A percentile compares a stretch with the other conserved stretches of the same genome.
These are phyloP conservation scores for Catalaphyllia jardinei DNA, from an alignment of 64 coral and sea anemone species.

Conservation along the genomic window DNA sequence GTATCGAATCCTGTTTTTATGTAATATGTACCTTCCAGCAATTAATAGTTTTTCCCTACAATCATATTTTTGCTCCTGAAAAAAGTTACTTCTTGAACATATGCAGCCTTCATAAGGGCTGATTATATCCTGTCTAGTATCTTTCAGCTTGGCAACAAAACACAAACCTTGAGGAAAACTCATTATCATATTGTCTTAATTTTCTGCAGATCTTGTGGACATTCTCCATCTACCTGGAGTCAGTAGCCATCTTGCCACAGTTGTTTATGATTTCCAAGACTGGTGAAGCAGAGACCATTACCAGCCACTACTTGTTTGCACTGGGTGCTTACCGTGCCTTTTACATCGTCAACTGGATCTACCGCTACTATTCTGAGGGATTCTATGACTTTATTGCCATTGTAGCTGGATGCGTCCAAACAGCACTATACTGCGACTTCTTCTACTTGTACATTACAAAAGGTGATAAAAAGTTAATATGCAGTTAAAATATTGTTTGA, in stretches of 20 bases:
- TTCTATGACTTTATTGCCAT: constrained; percentile 99
- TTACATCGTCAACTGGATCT: constrained; percentile 98
- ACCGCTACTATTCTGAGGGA: constrained; percentile 93
- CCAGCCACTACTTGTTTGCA: constrained; percentile 98
- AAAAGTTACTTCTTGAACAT: too few relatives aligned
- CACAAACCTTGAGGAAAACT: too few relatives aligned
- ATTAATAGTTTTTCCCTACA: too few relatives aligned
- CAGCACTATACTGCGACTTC: constrained; percentile 98
- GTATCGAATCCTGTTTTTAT: too few relatives aligned
- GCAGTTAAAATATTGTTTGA: background rate
- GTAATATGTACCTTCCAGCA: too few relatives aligned
- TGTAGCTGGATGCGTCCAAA: constrained; percentile 99
- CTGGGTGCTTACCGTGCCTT: constrained; percentile 93
- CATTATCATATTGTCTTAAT: background rate
- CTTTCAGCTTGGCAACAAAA: too few relatives aligned
- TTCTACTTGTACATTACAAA: constrained; percentile 99
- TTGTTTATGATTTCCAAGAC: constrained; percentile 99
- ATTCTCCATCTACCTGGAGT: constrained; percentile 99
- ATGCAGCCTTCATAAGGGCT: too few relatives aligned
- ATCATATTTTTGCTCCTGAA: too few relatives aligned
- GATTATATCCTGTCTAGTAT: too few relatives aligned
- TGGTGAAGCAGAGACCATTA: constrained; percentile 95
- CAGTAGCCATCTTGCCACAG: constrained; percentile 97
- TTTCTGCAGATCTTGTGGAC: constrained; percentile 92
- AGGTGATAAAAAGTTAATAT: constrained; percentile 66